phyloP scores from a whole-genome alignment of 2,888 invertebrate genomes.

The Steromphala cineraria region DNA sequence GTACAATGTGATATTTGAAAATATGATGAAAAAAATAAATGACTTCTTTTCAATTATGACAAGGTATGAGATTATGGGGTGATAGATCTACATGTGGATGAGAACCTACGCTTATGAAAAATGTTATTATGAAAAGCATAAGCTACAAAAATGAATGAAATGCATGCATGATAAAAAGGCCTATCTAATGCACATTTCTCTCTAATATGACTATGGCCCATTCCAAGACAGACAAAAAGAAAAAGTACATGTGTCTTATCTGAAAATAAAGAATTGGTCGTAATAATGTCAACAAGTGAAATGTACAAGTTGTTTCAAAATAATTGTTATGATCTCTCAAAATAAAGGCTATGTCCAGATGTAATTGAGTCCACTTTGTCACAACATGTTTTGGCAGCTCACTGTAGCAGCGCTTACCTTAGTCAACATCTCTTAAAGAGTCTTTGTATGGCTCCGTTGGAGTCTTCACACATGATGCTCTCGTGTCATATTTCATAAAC shows the following conservation, averaged over 20 bases:
- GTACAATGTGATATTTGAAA: background rate
- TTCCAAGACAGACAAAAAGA: constrained; percentile 8
- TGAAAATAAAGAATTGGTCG: background rate
- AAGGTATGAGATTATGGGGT: background rate
- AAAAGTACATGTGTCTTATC: background rate
- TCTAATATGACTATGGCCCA: background rate
- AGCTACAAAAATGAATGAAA: constrained; percentile 1
- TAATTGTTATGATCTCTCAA: background rate
- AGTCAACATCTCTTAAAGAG: background rate
- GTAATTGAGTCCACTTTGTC: background rate
- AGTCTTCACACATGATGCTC: constrained; percentile 5
- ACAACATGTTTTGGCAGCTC: background rate
- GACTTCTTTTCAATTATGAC: background rate
- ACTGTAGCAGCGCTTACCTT: background rate
- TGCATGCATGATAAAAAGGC: background rate
- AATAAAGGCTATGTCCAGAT: constrained; percentile 2
- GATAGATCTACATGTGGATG: background rate
- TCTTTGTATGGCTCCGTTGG: background rate
- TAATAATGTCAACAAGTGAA: background rate
- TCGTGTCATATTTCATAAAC: background rate
- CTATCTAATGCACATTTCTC: background rate
- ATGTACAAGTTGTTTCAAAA: background rate
- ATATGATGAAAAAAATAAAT: background rate
- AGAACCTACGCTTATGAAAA: background rate
- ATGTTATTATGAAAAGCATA: background rate